Evolutionary conservation across 2,888 invertebrate species (phyloP), one percentile per base, ranked within the genome.

Genomic region (Gibbula magus): DNA sequence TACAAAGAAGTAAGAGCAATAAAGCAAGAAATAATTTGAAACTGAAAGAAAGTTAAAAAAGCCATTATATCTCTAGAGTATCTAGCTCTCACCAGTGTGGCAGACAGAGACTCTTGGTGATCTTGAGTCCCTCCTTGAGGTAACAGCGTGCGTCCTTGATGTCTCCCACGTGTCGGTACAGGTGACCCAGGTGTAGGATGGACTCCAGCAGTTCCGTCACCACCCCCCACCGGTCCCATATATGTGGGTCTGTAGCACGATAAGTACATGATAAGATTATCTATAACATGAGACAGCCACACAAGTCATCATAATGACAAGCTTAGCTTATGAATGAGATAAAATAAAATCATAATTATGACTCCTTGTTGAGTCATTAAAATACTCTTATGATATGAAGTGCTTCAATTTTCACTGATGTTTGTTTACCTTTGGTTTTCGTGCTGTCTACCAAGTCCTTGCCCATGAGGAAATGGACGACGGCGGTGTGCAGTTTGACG

Each of bases 101-200:
- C 35, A 88, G 78, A n/a, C 86, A 86, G 79, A 84, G 82, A 70
- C 81, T 77, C 53, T 86, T 82, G 32, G 87, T 83, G 20, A 87
- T 77, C 18, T 82, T 81, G 39, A 87, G 81, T 1, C 88, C 89
- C 73, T 88, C 87, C 22, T 82, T 83, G 18, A 88, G 82, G 67
- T 86, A 88, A 76, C 84, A 87, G 13, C 83, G 80, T 5, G 88
- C 87, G 18, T 85, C 84, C 32, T 85, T 75, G 2, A 84, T 81
- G 54, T 88, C 86, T 0, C 89, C 89, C 13, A 86, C 82, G 20
- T 85, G 82, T 35, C 86, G 77, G 77, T 86, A 88, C 54, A 87
- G 81, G 67, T 82, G 83, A 78, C 87, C 87, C 32, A 88, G 79
- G 45, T 85, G 85, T 18, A 84, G 80, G 52, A 87, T 66, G 10